Base-by-base conservation (phyloP, 2,888 invertebrate species). In the Eristalis arbustorum region DNA sequence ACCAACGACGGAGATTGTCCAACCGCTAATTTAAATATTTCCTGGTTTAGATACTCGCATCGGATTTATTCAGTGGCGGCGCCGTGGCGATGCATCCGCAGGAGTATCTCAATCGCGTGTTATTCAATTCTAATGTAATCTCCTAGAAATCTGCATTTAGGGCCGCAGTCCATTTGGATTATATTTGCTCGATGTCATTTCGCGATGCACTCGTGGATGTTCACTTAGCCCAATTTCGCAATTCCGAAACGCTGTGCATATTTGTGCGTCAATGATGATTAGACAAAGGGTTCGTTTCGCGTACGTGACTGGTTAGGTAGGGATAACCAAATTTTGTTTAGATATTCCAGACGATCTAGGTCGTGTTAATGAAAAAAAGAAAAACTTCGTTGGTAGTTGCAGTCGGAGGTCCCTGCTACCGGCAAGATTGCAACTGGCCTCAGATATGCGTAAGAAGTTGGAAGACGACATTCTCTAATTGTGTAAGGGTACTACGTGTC, bases 181-280 rank as follows among this genome's bases (percentile, higher is more conserved):
- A 67, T 34, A 57, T 62, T n/a, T 31, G 31, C 10, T 31, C 31
- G 0, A 31, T 31, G 31, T 63, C 37, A 66, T 73, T 49, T 72
- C 18, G 40, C 49, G 80, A 73, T 80, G 74, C 56, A 56, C 75
- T 69, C 59, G 22, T 37, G 28, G 82, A 82, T 74, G 77, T 69
- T 72, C 73, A 68, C 49, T 71, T 25, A 85, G 57, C 71, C 82
- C 73, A 76, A 72, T 84, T 84, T 84, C 80, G 76, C 80, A 84
- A 84, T 25, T 23, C 2, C 25, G n/a, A 34, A 63, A 68, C 56
- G 59, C n/a, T 49, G 3, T 71, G 76, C 71, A 80, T 67, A 72
- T 37, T 6, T 49, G 49, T 18, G 18, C 37, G 13, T 37, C 37
- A 37, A 13, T 13, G 37, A 37, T 11, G 37, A 37, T 37, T 8